Evolutionary conservation across 2,888 invertebrate species (phyloP), one percentile per base, ranked within the genome.

Genomic region (Macrosoma leucophasiata): DNA sequence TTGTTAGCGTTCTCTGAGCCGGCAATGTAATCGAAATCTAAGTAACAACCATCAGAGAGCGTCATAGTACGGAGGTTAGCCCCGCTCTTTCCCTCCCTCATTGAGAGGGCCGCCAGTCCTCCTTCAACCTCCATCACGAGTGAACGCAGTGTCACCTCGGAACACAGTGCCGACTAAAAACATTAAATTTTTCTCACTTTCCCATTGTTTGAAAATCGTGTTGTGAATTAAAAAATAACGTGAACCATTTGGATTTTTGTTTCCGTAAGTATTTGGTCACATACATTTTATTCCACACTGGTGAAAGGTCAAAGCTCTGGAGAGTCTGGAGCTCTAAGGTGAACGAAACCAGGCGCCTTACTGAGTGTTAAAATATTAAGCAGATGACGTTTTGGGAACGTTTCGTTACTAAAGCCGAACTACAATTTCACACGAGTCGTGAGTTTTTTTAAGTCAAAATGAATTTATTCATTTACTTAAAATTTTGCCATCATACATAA

Each of bases 121-220:
- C 74, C 54, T 51, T 46, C 44, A 51, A 56, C 58, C 56, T 56
- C 62, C 55, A 58, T 46, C 42, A 32, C 11, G 47, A 52, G 42
- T 42, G 64, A 48, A 62, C 62, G 74, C 51, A 36, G 38, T 33
- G 57, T 49, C 61, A 66, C 58, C 62, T 46, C 33, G 32, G 8
- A 15, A 40, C 62, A 66, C 55, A 43, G 45, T 45, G 58, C 46
- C 58, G 62, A 48, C 48, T 53, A 57, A 55, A 62, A 64, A 64
- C 70, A 62, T 54, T 49, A 58, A 68, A 60, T 29, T 58, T 60
- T 67, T 67, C 57, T 58, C 57, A 56, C 58, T 58, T 57, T n/a
- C n/a, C n/a, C n/a, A n/a, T n/a, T n/a, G n/a, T n/a, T 55, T 67
- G 66, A 64, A 62, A 69, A 63, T 55, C 67, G 82, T 82, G 79